Base-by-base conservation (phyloP, 2,888 invertebrate species). In the Aporophyla nigra region DNA sequence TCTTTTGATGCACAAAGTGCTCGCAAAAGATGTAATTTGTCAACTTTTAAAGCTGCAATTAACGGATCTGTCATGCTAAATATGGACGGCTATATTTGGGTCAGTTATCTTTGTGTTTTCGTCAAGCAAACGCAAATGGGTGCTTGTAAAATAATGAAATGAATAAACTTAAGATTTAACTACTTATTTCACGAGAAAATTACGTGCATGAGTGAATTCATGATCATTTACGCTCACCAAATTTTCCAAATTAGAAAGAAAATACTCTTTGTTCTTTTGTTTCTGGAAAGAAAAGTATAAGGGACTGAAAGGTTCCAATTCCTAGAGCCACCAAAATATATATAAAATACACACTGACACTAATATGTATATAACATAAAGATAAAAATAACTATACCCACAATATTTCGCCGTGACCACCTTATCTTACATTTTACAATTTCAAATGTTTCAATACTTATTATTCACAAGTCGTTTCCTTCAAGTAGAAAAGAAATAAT, bases 401-500 rank as follows among this genome's bases (percentile, higher is more conserved):
- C 46, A 71, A 76, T 77, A 80, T 83, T 76, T 80, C 67, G 68
- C 80, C 66, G 63, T 78, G 82, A 84, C 85, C 74, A 79, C 76
- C 76, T 80, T 83, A 87, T 86, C 84, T 86, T 65, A 86, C 81
- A 83, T 89, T 87, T 90, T 87, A 88, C 82, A 87, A 90, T 88
- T 90, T 88, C 86, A 89, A 91, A 89, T 88, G 86, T 76, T 86
- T 59, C 70, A 71, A 76, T 71, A 85, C 87, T 95, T 95, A 89
- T 93, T 94, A 95, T 95, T 95, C 95, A 93, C 91, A 85, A 92
- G 91, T 90, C 91, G 93, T 94, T 93, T 91, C 92, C 93, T 92
- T 90, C 91, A 88, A 92, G 93, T 92, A 91, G 92, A 94, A 95
- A 94, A 94, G 94, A 94, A 95, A 94, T 95, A 94, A 94, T 95